These are phyloP conservation scores for Trichonephila inaurata DNA, from an alignment of 1,140 invertebrate genomes.

Conservation along the genomic window DNA sequence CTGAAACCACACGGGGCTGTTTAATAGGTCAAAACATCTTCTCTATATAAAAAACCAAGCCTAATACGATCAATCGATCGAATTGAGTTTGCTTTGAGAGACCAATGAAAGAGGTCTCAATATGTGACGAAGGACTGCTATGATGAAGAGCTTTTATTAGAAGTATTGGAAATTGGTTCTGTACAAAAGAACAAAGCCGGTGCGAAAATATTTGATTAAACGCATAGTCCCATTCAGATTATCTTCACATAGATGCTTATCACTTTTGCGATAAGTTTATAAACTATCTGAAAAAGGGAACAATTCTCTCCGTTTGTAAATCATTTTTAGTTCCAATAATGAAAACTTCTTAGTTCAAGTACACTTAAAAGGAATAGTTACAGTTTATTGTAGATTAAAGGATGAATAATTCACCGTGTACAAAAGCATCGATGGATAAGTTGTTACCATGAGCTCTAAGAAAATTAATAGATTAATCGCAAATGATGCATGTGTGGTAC, in stretches of 20 bases:
- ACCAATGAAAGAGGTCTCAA: neutral
- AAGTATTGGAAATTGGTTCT: conserved; percentile 58
- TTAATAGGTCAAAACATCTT: neutral
- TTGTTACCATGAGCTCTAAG: no score
- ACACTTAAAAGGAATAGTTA: no score
- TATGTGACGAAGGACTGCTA: conserved; percentile 45
- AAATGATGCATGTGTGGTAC: no score
- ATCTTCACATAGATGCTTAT: neutral
- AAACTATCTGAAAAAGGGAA: neutral
- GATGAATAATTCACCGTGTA: no score
- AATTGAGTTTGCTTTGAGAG: neutral
- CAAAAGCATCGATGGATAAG: no score
- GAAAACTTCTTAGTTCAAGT: no score
- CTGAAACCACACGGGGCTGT: neutral
- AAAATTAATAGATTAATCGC: no score
- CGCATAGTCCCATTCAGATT: neutral
- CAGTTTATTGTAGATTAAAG: no score
- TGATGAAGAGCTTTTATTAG: neutral
- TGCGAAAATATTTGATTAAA: conserved; percentile 28
- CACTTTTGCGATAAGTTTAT: neutral
- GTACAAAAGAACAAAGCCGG: conserved; percentile 34
- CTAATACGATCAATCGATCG: conserved; percentile 29
- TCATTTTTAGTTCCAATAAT: no score
- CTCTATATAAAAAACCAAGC: neutral
- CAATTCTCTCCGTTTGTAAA: neutral